These are phyloP conservation scores for Ochropacha duplaris DNA, from an alignment of 2,888 invertebrate species.

Conservation along the genomic window DNA sequence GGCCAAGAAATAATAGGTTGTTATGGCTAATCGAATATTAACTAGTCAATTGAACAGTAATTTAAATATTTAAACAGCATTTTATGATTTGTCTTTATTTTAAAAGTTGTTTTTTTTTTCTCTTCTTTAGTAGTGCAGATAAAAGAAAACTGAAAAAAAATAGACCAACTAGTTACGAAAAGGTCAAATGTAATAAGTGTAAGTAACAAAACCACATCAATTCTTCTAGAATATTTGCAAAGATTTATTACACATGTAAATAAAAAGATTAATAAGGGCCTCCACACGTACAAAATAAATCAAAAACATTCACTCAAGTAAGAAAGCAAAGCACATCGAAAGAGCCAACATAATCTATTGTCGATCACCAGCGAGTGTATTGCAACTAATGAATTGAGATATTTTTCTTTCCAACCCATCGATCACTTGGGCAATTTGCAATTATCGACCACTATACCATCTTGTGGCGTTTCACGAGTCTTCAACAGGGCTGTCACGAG, in stretches of 20 bases:
- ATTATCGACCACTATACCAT: conserved; percentile 24
- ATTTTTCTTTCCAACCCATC: conserved; percentile 50
- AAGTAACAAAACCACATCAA: no score
- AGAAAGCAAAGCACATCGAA: neutral
- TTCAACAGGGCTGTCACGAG: neutral
- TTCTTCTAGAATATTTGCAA: neutral
- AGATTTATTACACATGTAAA: neutral
- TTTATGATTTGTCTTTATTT: no score
- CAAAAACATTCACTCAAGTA: neutral
- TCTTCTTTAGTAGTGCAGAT: no score
- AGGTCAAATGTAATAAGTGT: no score
- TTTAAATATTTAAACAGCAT: no score
- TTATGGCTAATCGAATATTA: no score
- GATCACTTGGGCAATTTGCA: conserved; percentile 52
- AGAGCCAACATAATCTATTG: neutral
- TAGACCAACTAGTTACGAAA: no score
- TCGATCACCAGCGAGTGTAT: conserved; percentile 12
- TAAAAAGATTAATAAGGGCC: neutral
- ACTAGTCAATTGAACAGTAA: no score
- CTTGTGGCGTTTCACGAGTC: neutral
- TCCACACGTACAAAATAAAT: neutral
- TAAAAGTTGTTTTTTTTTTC: no score
- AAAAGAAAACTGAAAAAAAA: no score
- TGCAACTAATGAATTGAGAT: conserved; percentile 58
- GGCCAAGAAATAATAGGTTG: neutral